Base-by-base conservation (phyloP, 2,113 vertebrate species). In the Malurus cyaneus region DNA sequence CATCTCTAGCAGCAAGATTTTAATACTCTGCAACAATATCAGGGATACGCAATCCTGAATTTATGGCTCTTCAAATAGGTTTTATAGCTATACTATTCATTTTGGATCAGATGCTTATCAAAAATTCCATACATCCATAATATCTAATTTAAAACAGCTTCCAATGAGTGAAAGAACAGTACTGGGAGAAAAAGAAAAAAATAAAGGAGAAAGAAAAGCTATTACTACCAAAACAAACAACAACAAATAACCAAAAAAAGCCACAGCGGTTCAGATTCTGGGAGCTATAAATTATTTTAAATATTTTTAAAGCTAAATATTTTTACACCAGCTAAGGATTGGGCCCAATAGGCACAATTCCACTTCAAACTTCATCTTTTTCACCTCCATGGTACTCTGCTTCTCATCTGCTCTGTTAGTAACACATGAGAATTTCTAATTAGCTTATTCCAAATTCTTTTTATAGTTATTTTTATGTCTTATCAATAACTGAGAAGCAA, bases 11-110 rank as follows among this genome's bases (percentile, higher is more conserved):
- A 94, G 87, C 88, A 94, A 94, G 88, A 89, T 77, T 94, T 93
- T 92, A 92, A 94, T 93, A 92, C 77, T 86, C 77, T 88, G 54
- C 92, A 97, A 96, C 94, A 92, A 92, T 93, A 95, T 94, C 94
- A 93, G 57, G 94, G 77, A 85, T 89, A 76, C 5, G 11, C 90
- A 95, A 93, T 81, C 76, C 92, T 88, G 91, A 96, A 93, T 96
- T 95, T 94, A 94, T 70, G 65, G 92, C 61, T 96, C 64, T 96
- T 93, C 86, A 92, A 93, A 94, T 92, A 88, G 94, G 87, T 88
- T 95, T 94, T 93, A 95, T 92, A 96, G 84, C 81, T 91, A 76
- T 92, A 88, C 87, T 76, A 81, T 82, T 96, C 85, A 93, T 94
- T 95, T 95, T 56, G 31, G 85, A 95, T 93, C 89, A 94, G 93